A percentile compares a stretch with the other conserved stretches of the same genome.
phyloP scores from a whole-genome alignment of 2,797 vertebrate species.

The Gobio occitaniae region DNA sequence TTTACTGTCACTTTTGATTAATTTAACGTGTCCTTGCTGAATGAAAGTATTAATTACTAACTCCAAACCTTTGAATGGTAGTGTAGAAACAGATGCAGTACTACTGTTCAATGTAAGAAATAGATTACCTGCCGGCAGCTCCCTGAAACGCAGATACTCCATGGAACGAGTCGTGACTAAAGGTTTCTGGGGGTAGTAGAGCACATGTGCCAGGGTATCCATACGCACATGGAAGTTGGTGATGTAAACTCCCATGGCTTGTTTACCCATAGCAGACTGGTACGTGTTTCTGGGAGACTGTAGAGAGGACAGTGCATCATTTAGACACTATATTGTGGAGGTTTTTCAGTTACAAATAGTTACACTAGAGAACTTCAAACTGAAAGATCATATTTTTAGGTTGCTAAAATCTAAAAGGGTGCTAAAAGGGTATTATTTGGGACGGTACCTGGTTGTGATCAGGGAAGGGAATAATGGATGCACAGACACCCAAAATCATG shows the following conservation, averaged over 20 bases:
- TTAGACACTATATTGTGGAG: not conserved
- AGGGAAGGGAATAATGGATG: constrained; percentile 97
- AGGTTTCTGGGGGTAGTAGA: constrained; percentile 98
- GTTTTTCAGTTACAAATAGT: not conserved
- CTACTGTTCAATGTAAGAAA: not conserved
- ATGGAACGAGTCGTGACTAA: constrained; percentile 96
- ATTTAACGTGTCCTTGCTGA: not conserved
- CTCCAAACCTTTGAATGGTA: not conserved
- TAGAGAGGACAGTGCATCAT: constrained; percentile 22
- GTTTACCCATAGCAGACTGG: constrained; percentile 99
- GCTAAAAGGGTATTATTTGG: not conserved
- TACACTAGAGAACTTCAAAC: not conserved
- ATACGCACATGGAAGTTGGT: constrained; percentile 98
- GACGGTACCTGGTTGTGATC: constrained; percentile 94
- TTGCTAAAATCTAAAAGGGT: not conserved
- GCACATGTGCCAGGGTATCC: constrained; percentile 96
- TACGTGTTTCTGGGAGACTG: constrained; percentile 99
- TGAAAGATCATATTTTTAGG: not conserved
- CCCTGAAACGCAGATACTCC: constrained; percentile 97
- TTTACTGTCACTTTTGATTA: not conserved
- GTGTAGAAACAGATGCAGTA: not conserved
- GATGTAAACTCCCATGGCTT: constrained; percentile 99
- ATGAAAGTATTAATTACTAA: not conserved
- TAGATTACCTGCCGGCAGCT: constrained; percentile 90
- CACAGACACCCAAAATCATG: constrained; percentile 98